phyloP scores from a whole-genome alignment of 2,888 invertebrate genomes.

The Phyllotreta cruciferae region DNA sequence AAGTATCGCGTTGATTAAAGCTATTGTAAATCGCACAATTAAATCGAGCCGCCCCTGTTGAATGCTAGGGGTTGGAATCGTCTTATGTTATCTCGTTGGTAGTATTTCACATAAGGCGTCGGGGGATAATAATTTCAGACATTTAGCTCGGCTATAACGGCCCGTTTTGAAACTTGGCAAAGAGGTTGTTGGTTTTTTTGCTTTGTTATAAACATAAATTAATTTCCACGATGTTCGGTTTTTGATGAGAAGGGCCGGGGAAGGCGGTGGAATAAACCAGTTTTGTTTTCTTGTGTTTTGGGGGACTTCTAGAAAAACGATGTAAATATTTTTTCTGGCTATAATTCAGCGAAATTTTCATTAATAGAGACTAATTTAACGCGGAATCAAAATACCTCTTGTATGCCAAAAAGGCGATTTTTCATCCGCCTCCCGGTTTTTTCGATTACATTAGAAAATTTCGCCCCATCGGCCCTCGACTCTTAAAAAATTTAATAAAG shows the following conservation, averaged over 20 bases:
- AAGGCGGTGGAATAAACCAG: background rate
- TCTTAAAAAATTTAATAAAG: slow-evolving; percentile 4
- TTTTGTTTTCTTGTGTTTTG: background rate
- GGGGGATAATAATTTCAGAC: slow-evolving; percentile 48
- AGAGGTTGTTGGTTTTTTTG: slow-evolving; percentile 50
- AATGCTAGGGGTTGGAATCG: slow-evolving; percentile 24
- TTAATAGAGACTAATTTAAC: too few species aligned
- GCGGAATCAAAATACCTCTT: too few species aligned
- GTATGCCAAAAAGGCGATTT: too few species aligned
- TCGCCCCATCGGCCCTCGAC: background rate
- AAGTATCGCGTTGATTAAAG: too few species aligned
- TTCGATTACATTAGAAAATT: background rate
- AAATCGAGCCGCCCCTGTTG: slow-evolving; percentile 1
- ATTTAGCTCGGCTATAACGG: slow-evolving; percentile 46
- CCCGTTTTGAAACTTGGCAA: slow-evolving; percentile 47
- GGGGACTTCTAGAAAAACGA: too few species aligned
- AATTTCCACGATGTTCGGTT: slow-evolving; percentile 44
- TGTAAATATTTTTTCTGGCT: too few species aligned
- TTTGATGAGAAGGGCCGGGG: slow-evolving; percentile 9
- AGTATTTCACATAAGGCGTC: slow-evolving; percentile 45
- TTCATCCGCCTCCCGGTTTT: too few species aligned
- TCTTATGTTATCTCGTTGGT: slow-evolving; percentile 42
- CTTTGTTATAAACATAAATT: slow-evolving; percentile 57
- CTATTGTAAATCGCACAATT: too few species aligned
- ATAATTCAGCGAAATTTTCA: too few species aligned